These are phyloP conservation scores for Leucozona laternaria DNA, from an alignment of 2,888 invertebrate genomes.

Conservation along the genomic window DNA sequence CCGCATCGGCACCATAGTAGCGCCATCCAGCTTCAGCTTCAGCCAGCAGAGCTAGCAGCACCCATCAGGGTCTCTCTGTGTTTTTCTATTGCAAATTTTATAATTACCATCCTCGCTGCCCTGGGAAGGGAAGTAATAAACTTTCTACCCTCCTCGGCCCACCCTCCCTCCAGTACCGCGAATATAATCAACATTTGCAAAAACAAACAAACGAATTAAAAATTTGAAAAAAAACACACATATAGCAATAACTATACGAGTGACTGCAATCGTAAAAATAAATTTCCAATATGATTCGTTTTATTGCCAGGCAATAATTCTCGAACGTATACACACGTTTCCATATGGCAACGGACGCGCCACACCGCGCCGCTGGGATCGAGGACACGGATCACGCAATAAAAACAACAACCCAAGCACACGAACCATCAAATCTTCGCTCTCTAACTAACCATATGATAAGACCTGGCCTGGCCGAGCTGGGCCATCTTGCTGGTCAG, in stretches of 20 bases:
- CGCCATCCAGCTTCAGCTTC: slow-evolving; percentile 9
- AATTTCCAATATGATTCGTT: slow-evolving; percentile 78
- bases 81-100: slow-evolving; percentile 74
- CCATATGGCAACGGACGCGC: slow-evolving; percentile 63
- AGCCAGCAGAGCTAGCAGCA: slow-evolving; percentile 13
- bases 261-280: slow-evolving; percentile 77
- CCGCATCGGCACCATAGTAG: background rate
- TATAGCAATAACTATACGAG: slow-evolving; percentile 51
- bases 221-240: slow-evolving; percentile 27
- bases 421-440: slow-evolving; percentile 60
- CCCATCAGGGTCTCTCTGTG: slow-evolving; percentile 33
- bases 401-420: slow-evolving; percentile 53
- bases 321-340: slow-evolving; percentile 62
- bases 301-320: slow-evolving; percentile 78
- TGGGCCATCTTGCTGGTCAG: background rate
- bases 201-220: slow-evolving; percentile 50
- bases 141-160: slow-evolving; percentile 41
- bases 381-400: slow-evolving; percentile 62
- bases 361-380: slow-evolving; percentile 17
- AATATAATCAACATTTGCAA: slow-evolving; percentile 66
- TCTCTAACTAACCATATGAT: slow-evolving; percentile 41
- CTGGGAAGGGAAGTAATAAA: slow-evolving; percentile 74
- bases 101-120: slow-evolving; percentile 69
- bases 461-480: too few species aligned
- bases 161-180: background rate